Evolutionary conservation across 2,113 vertebrate genomes (phyloP).

Genomic region (Oryzias curvinotus): DNA sequence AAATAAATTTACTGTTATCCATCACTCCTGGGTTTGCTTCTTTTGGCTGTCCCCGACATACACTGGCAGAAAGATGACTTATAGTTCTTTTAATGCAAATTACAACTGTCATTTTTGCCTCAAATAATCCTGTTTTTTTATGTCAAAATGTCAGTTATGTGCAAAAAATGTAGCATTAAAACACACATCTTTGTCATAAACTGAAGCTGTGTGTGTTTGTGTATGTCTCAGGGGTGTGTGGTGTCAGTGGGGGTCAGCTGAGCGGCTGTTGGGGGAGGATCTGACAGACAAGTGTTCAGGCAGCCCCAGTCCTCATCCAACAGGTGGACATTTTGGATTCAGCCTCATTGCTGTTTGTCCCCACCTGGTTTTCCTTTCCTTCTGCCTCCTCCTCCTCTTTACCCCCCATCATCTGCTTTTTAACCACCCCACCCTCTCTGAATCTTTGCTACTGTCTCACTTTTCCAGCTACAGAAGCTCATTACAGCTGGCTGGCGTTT

Average conservation of each 20-base stretch:
- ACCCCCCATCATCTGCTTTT: constrained; percentile 63
- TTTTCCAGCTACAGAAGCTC: constrained; percentile 71
- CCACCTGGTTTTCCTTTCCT: constrained; percentile 54
- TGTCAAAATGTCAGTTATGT: no score
- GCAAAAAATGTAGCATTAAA: no score
- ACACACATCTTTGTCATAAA: no score
- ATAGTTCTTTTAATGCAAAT: no score
- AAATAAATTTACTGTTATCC: no score
- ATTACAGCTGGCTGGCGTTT: constrained; percentile 76
- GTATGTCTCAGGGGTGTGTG: constrained; percentile 47
- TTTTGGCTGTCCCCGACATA: no score
- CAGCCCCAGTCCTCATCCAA: constrained; percentile 75
- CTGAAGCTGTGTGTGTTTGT: constrained; percentile 25
- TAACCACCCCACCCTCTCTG: constrained; percentile 43
- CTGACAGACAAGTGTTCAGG: constrained; percentile 69
- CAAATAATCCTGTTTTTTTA: no score
- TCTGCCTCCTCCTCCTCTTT: constrained; percentile 52
- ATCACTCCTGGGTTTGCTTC: no score
- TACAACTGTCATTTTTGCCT: no score
- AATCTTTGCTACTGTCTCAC: constrained; percentile 47
- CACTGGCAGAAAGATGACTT: no score
- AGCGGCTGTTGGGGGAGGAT: constrained; percentile 69
- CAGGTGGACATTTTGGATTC: constrained; percentile 63
- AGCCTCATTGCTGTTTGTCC: constrained; percentile 13
- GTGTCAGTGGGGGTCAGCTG: constrained; percentile 55